Base-by-base conservation (phyloP, 2,113 vertebrate species). In the Callipepla squamata region DNA sequence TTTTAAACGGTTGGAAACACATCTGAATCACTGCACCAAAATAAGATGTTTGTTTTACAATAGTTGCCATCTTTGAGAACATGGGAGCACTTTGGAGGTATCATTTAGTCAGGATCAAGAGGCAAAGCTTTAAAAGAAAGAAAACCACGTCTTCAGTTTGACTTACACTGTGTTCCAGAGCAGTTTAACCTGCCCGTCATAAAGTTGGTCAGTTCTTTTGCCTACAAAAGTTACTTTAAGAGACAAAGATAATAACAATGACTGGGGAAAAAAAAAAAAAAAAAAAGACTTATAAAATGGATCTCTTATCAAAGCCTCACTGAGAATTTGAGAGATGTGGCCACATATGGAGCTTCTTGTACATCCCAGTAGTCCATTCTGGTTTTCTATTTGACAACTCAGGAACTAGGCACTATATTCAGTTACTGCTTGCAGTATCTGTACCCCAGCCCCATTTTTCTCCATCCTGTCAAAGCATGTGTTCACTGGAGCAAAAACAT, bases 251-350 rank as follows among this genome's bases (percentile, higher is more conserved):
- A 58, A 34, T n/a, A 58, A 58, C 32, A 59, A 36, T 23, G 34
- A 59, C 14, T 36, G 13, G 40, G 68, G 85, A 83, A 80, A n/a
- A 87, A 83, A 80, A n/a, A 59, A 84, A 84, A 36, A 36, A 36
- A 36, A 36, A 36, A 36, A 36, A 36, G 36, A 36, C 36, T 36
- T 36, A 36, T 36, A 36, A 36, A 97, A 93, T 94, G 87, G 87
- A 98, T 87, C 92, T 97, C 97, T 89, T 97, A 96, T 95, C 97
- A 98, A 96, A 48, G 95, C 97, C 96, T 97, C 94, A 66, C 93
- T 92, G 53, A 73, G 82, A 50, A 77, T 89, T 93, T 90, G 51
- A 59, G 80, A 92, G 36, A 36, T 28, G 69, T 2, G 62, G 59
- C n/a, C 69, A 91, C 53, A 72, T 42, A 83, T 26, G 78, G 44